phyloP scores from a whole-genome alignment of 2,113 vertebrate species.

The Apteryx mantelli region DNA sequence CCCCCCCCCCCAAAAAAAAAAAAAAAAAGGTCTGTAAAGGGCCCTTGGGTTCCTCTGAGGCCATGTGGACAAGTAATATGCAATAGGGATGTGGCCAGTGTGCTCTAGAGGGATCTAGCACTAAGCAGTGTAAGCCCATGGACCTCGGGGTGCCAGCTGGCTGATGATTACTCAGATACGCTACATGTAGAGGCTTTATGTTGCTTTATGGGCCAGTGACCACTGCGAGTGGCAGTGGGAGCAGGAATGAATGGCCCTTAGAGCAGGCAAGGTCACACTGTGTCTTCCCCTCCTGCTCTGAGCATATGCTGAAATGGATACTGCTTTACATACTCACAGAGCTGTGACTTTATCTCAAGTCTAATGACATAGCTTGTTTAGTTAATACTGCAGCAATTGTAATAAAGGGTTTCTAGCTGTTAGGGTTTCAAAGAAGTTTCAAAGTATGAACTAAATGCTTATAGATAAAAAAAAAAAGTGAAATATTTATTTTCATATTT shows the following conservation, averaged over 20 bases:
- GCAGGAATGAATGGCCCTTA: background rate
- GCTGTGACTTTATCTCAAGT: background rate
- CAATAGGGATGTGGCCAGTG: fast-evolving
- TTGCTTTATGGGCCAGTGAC: background rate
- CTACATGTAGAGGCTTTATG: fast-evolving
- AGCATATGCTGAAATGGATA: fast-evolving
- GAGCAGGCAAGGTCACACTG: too few relatives aligned
- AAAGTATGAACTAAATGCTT: background rate
- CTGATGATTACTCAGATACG: fast-evolving
- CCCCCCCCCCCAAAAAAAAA: background rate
- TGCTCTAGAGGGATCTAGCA: background rate
- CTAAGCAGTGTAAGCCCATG: fast-evolving
- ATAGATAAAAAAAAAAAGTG: background rate
- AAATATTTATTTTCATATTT: background rate
- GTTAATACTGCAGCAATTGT: background rate
- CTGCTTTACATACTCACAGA: background rate
- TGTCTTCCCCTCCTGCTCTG: background rate
- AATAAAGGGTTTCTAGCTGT: background rate
- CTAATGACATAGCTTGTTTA: fast-evolving
- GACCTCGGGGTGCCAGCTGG: fast-evolving
- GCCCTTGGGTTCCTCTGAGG: background rate
- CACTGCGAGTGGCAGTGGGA: background rate
- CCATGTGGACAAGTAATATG: background rate
- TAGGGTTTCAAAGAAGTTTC: background rate
- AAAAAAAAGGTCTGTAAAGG: background rate